A percentile compares a stretch with the other conserved stretches of the same genome.
Evolutionary conservation across 2,888 invertebrate species (phyloP).

Genomic region (Apamea epomidion): DNA sequence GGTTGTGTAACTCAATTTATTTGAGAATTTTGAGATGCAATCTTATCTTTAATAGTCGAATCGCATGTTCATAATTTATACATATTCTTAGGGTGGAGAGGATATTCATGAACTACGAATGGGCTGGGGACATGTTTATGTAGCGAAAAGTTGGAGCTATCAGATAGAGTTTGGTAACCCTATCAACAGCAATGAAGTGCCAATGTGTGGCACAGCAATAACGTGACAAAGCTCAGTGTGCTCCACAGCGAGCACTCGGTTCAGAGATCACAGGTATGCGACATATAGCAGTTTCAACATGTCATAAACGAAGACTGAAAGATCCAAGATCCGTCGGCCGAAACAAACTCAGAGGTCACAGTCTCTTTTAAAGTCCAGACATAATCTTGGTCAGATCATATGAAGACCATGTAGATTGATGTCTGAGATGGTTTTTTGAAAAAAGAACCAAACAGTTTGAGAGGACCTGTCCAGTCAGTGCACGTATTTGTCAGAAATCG

Average conservation of each 20-base stretch:
- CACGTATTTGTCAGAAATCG: too few relatives aligned
- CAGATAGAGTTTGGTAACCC: not conserved
- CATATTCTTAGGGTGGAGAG: not conserved
- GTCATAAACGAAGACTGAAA: not conserved
- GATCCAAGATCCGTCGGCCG: too few relatives aligned
- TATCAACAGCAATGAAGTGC: not conserved
- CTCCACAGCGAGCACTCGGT: not conserved
- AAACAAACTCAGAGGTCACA: too few relatives aligned
- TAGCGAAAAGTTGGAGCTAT: not conserved
- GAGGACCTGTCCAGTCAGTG: too few relatives aligned
- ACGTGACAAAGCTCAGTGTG: not conserved
- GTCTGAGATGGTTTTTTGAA: too few relatives aligned
- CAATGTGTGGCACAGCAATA: conserved; percentile 1
- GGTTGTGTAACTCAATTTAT: conserved; percentile 27
- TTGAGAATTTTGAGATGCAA: conserved; percentile 15
- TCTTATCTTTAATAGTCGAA: conserved; percentile 20
- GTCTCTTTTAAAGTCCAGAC: too few relatives aligned
- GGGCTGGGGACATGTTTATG: not conserved
- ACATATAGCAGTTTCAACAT: not conserved
- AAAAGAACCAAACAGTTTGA: too few relatives aligned
- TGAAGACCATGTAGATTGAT: too few relatives aligned
- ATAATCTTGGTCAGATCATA: too few relatives aligned
- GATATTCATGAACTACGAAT: not conserved
- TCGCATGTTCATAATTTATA: conserved; percentile 17
- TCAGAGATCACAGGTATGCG: not conserved